Conservation (phyloP, 2,888 invertebrate species). For the Apocheima hispidaria region DNA sequence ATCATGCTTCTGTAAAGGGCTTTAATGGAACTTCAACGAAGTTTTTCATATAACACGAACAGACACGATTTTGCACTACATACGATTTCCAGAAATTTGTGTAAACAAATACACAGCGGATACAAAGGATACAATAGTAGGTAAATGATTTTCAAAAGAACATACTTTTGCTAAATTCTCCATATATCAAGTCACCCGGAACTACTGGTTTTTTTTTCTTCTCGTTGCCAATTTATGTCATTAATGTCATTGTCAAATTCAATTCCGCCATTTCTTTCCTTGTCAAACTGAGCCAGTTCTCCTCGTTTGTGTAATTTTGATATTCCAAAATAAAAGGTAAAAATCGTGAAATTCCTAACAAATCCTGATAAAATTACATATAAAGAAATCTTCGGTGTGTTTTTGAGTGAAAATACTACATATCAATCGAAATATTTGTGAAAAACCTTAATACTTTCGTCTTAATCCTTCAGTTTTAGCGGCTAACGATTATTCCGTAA, state of each 20-base stretch:
- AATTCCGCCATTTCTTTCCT: slow-evolving; percentile 47
- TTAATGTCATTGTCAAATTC: neutral
- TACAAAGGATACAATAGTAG: too few species aligned
- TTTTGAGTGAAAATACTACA: slow-evolving; percentile 34
- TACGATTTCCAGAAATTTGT: too few species aligned
- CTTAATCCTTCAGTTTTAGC: slow-evolving; percentile 14
- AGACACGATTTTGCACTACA: too few species aligned
- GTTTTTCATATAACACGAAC: too few species aligned
- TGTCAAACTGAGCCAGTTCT: slow-evolving; percentile 48
- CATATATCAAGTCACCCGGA: too few species aligned
- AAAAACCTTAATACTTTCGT: slow-evolving; percentile 7
- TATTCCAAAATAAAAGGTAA: slow-evolving; percentile 60
- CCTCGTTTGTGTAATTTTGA: slow-evolving; percentile 44
- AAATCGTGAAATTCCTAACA: slow-evolving; percentile 53
- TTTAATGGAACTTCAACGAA: too few species aligned
- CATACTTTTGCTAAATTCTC: too few species aligned
- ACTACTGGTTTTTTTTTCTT: neutral
- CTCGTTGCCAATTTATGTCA: neutral
- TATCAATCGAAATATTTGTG: slow-evolving; percentile 32
- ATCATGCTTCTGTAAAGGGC: too few species aligned
- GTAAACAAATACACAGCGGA: too few species aligned
- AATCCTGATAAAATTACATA: slow-evolving; percentile 50
- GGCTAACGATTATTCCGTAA: slow-evolving; percentile 8
- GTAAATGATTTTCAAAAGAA: too few species aligned
- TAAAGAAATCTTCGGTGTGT: slow-evolving; percentile 1